phyloP scores from a whole-genome alignment of 2,888 invertebrate species.

The Aradus depressus region DNA sequence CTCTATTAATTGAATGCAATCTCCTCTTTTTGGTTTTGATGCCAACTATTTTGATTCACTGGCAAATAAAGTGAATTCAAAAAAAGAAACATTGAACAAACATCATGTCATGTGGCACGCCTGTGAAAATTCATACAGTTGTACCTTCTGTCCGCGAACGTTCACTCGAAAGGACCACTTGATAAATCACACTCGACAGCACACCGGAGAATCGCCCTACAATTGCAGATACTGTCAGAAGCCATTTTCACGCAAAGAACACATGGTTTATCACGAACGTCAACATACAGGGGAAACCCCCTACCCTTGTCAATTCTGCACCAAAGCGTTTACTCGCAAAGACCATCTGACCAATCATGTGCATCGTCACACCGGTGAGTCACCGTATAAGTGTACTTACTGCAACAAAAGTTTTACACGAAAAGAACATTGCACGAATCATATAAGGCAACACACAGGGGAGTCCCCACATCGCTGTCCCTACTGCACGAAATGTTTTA shows the following conservation, averaged over 20 bases:
- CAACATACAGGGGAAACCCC: constrained; percentile 67
- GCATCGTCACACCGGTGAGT: constrained; percentile 61
- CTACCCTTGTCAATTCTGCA: constrained; percentile 65
- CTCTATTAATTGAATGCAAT: too few species aligned
- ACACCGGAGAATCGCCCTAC: constrained; percentile 43
- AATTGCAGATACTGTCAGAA: constrained; percentile 75
- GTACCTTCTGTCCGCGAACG: constrained; percentile 67
- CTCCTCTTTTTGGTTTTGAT: constrained; percentile 72
- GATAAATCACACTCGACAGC: constrained; percentile 57
- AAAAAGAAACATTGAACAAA: constrained; percentile 42
- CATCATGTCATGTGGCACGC: constrained; percentile 68
- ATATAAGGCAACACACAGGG: constrained; percentile 56
- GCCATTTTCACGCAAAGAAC: constrained; percentile 76
- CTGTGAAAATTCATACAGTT: constrained; percentile 65
- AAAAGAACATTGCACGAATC: constrained; percentile 64
- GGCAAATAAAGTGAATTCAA: too few species aligned
- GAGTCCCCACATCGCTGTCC: constrained; percentile 31
- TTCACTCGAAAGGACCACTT: constrained; percentile 67
- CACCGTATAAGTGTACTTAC: constrained; percentile 67
- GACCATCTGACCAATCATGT: constrained; percentile 80
- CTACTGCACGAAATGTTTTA: constrained; percentile 48
- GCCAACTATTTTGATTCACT: constrained; percentile 80
- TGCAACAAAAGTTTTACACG: constrained; percentile 69
- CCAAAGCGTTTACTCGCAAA: constrained; percentile 75
- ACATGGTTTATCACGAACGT: constrained; percentile 73